Base-by-base conservation (phyloP, 2,888 invertebrate species). In the Amblyjoppa fuscipennis region DNA sequence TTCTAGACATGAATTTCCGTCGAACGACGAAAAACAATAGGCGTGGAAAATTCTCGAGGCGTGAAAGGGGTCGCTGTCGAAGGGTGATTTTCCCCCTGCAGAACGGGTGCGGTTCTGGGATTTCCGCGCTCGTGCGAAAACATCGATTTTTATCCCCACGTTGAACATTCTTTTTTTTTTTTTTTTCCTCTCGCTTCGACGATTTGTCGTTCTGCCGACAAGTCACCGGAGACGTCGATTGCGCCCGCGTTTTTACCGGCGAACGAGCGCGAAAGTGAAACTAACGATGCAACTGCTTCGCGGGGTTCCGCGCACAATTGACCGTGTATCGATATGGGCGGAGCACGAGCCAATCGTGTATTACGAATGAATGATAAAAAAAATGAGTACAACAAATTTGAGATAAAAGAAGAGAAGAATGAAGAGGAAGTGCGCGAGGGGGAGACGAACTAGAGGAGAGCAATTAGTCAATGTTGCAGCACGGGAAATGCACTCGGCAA, bases 401-500 rank as follows among this genome's bases (percentile, higher is more conserved):
- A 45, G 9, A 45, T 4, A 38, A 76, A 73, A 13, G 45, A 31
- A 11, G 53, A 41, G 9, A 25, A 69, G 31, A 66, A 38, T 59
- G 71, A 41, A 61, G 34, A 73, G 76, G 70, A 76, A 71, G 38
- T 28, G 41, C 25, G 64, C 69, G 71, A 76, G n/a, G 75, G 74
- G 45, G 41, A 69, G 73, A 64, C 59, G 68, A 75, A 85, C 45
- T 49, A 71, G 71, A 56, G 81, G 84, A 82, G 79, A 85, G 90
- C 91, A 92, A 92, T 92, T 92, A 92, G 91, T 91, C 89, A 71
- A 75, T 59, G 53, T 53, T 66, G 25, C 73, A 11, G 51, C 49
- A 89, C 89, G 90, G 90, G 90, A 90, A 90, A 90, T 88, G 90
- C 90, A 88, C 87, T 87, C 86, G 88, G 89, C 68, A 78, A 82